A percentile compares a stretch with the other conserved stretches of the same genome.
Evolutionary conservation across 1,140 invertebrate genomes (phyloP).

Genomic region (Cydia fagiglandana): DNA sequence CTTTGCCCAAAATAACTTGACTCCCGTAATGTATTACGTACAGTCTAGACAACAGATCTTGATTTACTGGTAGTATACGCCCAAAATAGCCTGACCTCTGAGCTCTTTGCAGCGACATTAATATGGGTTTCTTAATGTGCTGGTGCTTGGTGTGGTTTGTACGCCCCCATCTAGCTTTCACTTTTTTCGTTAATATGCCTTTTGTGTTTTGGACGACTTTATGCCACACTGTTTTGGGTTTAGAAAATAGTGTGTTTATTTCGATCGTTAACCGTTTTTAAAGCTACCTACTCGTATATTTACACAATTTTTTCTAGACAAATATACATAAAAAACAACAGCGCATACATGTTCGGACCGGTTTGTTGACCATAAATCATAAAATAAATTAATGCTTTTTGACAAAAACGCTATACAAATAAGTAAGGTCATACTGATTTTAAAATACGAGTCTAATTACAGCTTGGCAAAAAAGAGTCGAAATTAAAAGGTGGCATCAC

Average conservation of each 20-base stretch:
- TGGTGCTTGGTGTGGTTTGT: constrained; percentile 38
- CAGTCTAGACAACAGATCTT: neutral
- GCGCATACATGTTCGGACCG: too few species aligned
- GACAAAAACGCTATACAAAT: too few species aligned
- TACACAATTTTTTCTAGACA: too few species aligned
- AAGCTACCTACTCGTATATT: neutral
- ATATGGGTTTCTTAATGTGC: neutral
- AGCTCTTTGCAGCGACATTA: neutral
- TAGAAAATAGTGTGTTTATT: neutral
- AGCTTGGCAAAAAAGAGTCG: too few species aligned
- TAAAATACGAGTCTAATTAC: too few species aligned
- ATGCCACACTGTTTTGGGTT: constrained; percentile 46
- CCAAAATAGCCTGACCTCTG: constrained; percentile 8
- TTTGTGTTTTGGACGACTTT: constrained; percentile 71
- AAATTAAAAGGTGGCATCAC: too few species aligned
- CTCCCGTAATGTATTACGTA: neutral
- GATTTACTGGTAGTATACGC: neutral
- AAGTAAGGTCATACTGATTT: too few species aligned
- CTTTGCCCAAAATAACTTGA: neutral
- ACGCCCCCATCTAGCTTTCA: constrained; percentile 54
- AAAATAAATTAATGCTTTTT: too few species aligned
- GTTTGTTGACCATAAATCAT: too few species aligned
- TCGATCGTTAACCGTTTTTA: neutral
- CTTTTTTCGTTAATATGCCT: constrained; percentile 75
- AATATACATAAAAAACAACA: too few species aligned